Base-by-base conservation (phyloP, 1,140 invertebrate species). In the Bathynomus jamesi region DNA sequence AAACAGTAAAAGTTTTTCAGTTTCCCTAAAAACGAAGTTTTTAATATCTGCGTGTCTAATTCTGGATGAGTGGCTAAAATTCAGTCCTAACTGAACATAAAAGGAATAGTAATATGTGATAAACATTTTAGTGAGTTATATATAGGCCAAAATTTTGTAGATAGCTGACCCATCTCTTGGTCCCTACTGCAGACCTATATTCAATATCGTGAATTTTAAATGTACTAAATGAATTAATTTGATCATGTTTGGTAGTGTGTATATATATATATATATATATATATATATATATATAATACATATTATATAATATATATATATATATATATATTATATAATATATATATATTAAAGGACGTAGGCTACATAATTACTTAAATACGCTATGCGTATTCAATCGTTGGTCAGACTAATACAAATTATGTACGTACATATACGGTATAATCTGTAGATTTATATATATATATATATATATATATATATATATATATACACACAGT, bases 251-350 rank as follows among this genome's bases (percentile, higher is more conserved):
- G 13, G 5, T 53, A 5, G 13, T 5, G 21, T 53, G 21, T 53
- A 53, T 53, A 53, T 53, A 53, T 53, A 53, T 53, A 53, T 53
- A 53, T 53, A 53, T 53, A 53, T 53, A 53, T 53, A 53, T 53
- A 53, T 53, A 53, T 53, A 53, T 53, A 53, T 53, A 53, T 53
- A 53, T 53, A 53, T 53, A 53, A 53, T 53, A 53, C 21, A 53
- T 53, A 53, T 53, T 17, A n/a, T n/a, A n/a, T n/a, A 17, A 53
- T 53, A 40, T 53, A 53, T 53, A 53, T 53, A 53, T 53, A 40
- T 53, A 53, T 53, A 53, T 53, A 53, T 3, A 40, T 3, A 53
- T 53, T 17, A 2, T 17, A 17, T 17, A 17, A 53, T 53, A 53
- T 53, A 3, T 53, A 53, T 53, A 53, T 53, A 53, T 53, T 17